Evolutionary conservation across 2,797 vertebrate species (phyloP).

Genomic region (Mus caroli): DNA sequence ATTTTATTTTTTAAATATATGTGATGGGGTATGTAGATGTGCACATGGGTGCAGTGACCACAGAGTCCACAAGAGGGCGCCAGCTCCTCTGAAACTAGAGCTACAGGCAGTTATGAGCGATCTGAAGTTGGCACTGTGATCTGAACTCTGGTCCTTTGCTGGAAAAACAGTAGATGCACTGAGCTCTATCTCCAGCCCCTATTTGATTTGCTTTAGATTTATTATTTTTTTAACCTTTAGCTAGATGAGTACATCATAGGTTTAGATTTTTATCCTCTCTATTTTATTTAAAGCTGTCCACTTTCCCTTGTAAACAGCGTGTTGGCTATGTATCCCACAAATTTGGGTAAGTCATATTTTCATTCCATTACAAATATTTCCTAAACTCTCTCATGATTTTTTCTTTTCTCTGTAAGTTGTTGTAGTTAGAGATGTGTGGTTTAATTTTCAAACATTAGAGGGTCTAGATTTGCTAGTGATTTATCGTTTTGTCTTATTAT

Average conservation of each 20-base stretch:
- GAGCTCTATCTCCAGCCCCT: background rate
- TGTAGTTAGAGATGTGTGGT: background rate
- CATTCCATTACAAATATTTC: conserved; percentile 30
- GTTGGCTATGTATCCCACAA: background rate
- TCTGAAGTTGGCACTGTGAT: background rate
- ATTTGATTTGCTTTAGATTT: background rate
- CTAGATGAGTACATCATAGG: background rate
- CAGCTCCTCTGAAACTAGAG: background rate
- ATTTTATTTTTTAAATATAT: background rate
- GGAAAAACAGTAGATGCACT: background rate
- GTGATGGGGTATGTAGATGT: background rate
- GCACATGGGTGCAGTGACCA: background rate
- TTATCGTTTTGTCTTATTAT: background rate
- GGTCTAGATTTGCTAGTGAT: background rate
- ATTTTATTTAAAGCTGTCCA: background rate
- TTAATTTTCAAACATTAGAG: conserved; percentile 49
- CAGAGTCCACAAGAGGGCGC: background rate
- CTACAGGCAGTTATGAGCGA: background rate
- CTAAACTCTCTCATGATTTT: background rate
- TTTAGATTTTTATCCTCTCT: conserved; percentile 2
- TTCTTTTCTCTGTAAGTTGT: conserved; percentile 18
- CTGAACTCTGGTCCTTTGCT: background rate
- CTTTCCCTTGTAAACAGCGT: background rate
- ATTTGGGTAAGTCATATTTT: background rate
- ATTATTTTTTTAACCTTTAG: background rate